These are phyloP conservation scores for Scophthalmus maximus DNA, from an alignment of 2,113 vertebrate genomes.

Conservation along the genomic window DNA sequence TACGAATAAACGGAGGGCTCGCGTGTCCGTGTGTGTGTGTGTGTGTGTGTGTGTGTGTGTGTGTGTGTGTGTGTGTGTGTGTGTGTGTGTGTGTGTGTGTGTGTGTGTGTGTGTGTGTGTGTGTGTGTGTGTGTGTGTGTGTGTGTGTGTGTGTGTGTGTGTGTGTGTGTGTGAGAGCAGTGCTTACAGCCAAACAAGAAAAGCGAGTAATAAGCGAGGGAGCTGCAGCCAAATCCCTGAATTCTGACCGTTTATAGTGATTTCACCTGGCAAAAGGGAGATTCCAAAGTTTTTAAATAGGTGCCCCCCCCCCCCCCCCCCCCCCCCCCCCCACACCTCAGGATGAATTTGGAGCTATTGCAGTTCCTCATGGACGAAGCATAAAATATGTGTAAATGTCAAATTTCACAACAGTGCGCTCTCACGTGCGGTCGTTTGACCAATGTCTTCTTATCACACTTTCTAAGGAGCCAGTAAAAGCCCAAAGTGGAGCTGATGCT, in stretches of 20 bases:
- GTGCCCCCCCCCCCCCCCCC: too few relatives aligned
- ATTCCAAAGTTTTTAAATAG: background rate
- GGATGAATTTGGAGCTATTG: too few relatives aligned
- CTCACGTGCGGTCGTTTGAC: too few relatives aligned
- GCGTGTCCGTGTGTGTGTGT: background rate
- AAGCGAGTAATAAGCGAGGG: slow-evolving; percentile 42
- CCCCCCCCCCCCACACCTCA: too few relatives aligned
- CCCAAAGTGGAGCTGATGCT: too few relatives aligned
- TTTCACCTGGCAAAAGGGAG: background rate
- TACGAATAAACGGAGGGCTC: slow-evolving; percentile 49
- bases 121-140: background rate
- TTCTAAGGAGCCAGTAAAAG: too few relatives aligned
- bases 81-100: slow-evolving; percentile 1
- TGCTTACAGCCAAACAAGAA: slow-evolving; percentile 46
- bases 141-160: slow-evolving; percentile 1
- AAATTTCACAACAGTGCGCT: background rate
- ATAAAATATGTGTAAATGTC: background rate
- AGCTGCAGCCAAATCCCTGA: slow-evolving; percentile 14
- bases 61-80: background rate
- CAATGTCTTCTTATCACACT: too few relatives aligned
- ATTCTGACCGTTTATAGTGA: background rate
- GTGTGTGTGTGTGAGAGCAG: slow-evolving; percentile 11
- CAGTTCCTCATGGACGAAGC: background rate
- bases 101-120: background rate
- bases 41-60: slow-evolving; percentile 1